A percentile compares a stretch with the other conserved stretches of the same genome.
These are phyloP conservation scores for Salvator merianae DNA, from an alignment of 2,113 vertebrate genomes.

Conservation along the genomic window DNA sequence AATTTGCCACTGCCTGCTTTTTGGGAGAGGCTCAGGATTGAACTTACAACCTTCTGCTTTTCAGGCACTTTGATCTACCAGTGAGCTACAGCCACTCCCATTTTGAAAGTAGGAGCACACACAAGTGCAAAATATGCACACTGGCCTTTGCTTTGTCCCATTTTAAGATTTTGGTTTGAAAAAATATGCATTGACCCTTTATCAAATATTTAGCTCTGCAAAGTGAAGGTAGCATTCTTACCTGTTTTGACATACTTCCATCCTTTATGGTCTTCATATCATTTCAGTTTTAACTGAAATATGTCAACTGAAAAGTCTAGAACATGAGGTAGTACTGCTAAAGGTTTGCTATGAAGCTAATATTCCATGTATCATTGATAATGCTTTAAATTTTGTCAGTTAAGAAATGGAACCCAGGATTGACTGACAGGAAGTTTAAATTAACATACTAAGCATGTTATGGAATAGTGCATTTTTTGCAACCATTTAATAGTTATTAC, in stretches of 20 bases:
- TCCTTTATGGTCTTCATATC: not conserved
- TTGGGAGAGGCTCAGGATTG: no score
- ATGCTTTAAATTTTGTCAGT: not conserved
- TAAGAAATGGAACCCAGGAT: not conserved
- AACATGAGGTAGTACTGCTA: not conserved
- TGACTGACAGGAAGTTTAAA: slow-evolving; percentile 20
- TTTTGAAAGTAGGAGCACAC: not conserved
- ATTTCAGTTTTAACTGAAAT: not conserved
- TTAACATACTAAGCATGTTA: not conserved
- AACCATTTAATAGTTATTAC: not conserved
- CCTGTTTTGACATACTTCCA: not conserved
- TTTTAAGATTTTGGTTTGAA: not conserved
- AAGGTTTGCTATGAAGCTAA: not conserved
- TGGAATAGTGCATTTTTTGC: not conserved
- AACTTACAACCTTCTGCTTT: no score
- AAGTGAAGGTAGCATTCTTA: no score
- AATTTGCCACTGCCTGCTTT: no score
- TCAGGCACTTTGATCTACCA: no score
- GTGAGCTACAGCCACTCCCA: no score
- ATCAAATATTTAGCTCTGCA: not conserved
- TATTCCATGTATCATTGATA: not conserved
- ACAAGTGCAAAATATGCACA: not conserved
- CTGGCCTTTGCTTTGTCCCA: not conserved
- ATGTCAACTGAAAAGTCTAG: not conserved
- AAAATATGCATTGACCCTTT: not conserved